Base-by-base conservation (phyloP, 2,888 invertebrate species). In the Phorcus lineatus region DNA sequence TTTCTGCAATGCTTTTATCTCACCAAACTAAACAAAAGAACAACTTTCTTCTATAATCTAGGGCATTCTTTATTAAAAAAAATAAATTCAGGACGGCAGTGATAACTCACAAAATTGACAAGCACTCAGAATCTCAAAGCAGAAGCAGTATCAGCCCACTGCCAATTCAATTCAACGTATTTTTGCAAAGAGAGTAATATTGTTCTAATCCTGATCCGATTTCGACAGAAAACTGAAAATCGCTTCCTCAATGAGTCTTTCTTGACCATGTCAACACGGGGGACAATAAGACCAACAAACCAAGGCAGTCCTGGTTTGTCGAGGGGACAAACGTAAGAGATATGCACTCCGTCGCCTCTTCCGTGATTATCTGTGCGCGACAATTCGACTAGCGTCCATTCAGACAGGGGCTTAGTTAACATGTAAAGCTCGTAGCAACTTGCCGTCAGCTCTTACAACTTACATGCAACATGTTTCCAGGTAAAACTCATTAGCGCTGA, bases 251-350 rank as follows among this genome's bases (percentile, higher is more conserved):
- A 62, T 28, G 3, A 13, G 16, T 7, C 28, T 16, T 16, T 28
- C 62, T 62, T 62, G 62, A 62, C 62, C 62, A 62, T 62, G 62
- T 62, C 62, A 62, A 62, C 62, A 62, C 24, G 3, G 62, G 24
- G 24, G 16, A 62, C 62, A 62, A 62, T 62, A 28, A 62, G 1
- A 28, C 47, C 2, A 17, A 28, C 62, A 62, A 62, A 62, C 62
- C 24, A 13, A 62, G 62, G 62, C 62, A 24, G 47, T 47, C 47
- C 24, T 62, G 62, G 62, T 24, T 28, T 62, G 62, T 16, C 17
- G 62, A 17, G 28, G 16, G 24, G 28, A 62, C 28, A 0, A 24
- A 28, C 62, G 24, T 17, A 62, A 62, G 62, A 62, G 62, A 16
- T 62, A 28, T 62, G 62, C 62, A 62, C 62, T 62, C 62, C 24